Conservation (phyloP, 2,113 vertebrate genomes). For the Merops nubicus region DNA sequence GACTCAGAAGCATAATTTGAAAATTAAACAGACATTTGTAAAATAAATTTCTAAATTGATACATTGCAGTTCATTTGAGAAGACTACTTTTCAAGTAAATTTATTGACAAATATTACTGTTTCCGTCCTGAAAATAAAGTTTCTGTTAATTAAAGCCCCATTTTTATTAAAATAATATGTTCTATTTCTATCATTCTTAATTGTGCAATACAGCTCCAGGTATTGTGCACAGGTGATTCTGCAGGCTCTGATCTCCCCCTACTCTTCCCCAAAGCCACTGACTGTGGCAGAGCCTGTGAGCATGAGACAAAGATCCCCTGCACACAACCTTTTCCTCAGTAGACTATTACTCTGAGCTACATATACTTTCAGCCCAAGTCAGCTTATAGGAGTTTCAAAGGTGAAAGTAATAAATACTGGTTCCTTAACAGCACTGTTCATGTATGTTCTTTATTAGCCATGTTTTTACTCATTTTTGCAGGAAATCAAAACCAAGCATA, state of each 20-base stretch:
- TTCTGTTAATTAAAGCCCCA: background rate
- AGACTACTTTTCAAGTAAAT: background rate
- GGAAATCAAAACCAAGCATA: background rate
- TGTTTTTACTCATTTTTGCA: background rate
- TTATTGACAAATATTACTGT: background rate
- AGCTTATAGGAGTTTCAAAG: background rate
- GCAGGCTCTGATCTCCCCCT: background rate
- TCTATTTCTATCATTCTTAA: background rate
- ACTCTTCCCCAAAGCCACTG: background rate
- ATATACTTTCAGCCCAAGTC: background rate
- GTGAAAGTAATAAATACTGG: background rate
- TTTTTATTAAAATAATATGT: background rate
- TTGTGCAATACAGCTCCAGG: background rate
- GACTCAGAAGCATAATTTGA: background rate
- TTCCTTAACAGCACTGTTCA: background rate
- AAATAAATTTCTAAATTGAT: background rate
- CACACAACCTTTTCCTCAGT: background rate
- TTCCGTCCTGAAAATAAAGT: background rate
- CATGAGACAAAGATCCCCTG: rapidly evolving
- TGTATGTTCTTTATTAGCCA: background rate
- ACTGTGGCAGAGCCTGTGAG: background rate
- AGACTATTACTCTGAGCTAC: background rate
- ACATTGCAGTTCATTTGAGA: background rate
- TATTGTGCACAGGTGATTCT: background rate
- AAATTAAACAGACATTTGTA: background rate